These are phyloP conservation scores for Buceros bicornis DNA, from an alignment of 2,797 vertebrate species.

Conservation along the genomic window DNA sequence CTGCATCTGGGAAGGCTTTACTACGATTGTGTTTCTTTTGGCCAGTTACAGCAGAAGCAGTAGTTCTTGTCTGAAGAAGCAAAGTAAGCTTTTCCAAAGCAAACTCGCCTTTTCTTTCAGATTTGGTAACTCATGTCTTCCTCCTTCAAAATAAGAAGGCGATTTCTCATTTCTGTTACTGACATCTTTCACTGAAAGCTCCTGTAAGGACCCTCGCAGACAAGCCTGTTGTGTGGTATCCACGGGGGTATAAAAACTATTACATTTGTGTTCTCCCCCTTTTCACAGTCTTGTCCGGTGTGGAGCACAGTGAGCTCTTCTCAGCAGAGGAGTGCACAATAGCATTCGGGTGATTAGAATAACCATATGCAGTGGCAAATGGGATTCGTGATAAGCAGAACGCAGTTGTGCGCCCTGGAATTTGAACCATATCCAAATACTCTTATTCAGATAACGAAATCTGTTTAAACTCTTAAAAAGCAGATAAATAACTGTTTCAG, in stretches of 20 bases:
- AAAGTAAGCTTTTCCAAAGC: not conserved
- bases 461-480: slow-evolving; percentile 64
- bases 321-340: slow-evolving; percentile 39
- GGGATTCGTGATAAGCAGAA: slow-evolving; percentile 61
- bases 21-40: not conserved
- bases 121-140: not conserved
- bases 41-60: not conserved
- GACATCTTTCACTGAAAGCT: not conserved
- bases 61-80: not conserved
- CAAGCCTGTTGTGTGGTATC: fast-evolving
- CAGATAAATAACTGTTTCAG: slow-evolving; percentile 44
- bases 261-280: not conserved
- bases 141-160: not conserved
- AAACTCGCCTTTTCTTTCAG: not conserved
- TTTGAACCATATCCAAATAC: slow-evolving; percentile 59
- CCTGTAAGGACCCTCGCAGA: not conserved
- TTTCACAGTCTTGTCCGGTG: not conserved
- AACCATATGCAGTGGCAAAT: slow-evolving; percentile 68
- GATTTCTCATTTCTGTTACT: not conserved
- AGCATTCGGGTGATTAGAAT: slow-evolving; percentile 22
- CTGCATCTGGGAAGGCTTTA: not conserved
- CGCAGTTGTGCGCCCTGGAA: slow-evolving; percentile 61
- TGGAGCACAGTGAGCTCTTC: not conserved
- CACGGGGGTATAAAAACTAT: not conserved
- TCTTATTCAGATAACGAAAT: slow-evolving; percentile 64